These are phyloP conservation scores for Myanophis thanlyinensis DNA, from an alignment of 2,113 vertebrate species.

Conservation along the genomic window DNA sequence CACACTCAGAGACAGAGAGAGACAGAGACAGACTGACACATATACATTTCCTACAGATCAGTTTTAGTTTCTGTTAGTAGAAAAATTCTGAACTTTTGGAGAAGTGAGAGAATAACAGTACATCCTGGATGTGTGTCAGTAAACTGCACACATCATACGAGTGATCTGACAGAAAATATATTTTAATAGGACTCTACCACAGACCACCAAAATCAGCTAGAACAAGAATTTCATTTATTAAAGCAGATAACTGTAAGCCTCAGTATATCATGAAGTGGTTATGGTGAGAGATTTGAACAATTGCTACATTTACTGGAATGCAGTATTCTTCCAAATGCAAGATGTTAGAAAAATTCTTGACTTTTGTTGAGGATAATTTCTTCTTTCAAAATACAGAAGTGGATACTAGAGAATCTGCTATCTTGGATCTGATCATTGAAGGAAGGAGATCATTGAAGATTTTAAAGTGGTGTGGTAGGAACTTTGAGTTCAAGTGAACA, in stretches of 20 bases:
- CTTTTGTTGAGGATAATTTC: neutral
- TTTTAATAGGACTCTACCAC: neutral
- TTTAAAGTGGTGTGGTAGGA: neutral
- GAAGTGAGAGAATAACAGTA: slow-evolving; percentile 60
- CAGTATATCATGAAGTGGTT: neutral
- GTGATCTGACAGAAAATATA: neutral
- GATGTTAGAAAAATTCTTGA: neutral
- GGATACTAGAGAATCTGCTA: neutral
- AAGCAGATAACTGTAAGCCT: neutral
- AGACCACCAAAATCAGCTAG: neutral
- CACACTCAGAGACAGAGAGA: too few relatives aligned
- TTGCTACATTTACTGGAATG: neutral
- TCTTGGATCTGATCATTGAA: neutral
- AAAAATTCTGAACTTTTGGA: slow-evolving; percentile 59
- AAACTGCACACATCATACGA: neutral
- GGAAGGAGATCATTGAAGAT: neutral
- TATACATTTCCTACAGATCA: slow-evolving; percentile 58
- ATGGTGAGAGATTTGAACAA: neutral
- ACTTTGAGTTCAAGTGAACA: neutral
- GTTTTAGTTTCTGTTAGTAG: slow-evolving; percentile 61
- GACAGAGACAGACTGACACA: neutral
- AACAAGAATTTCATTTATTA: neutral
- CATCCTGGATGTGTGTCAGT: neutral
- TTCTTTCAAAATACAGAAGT: neutral
- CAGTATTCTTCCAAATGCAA: neutral